These are phyloP conservation scores for Lasius platythorax DNA, from an alignment of 2,888 invertebrate genomes.

Conservation along the genomic window DNA sequence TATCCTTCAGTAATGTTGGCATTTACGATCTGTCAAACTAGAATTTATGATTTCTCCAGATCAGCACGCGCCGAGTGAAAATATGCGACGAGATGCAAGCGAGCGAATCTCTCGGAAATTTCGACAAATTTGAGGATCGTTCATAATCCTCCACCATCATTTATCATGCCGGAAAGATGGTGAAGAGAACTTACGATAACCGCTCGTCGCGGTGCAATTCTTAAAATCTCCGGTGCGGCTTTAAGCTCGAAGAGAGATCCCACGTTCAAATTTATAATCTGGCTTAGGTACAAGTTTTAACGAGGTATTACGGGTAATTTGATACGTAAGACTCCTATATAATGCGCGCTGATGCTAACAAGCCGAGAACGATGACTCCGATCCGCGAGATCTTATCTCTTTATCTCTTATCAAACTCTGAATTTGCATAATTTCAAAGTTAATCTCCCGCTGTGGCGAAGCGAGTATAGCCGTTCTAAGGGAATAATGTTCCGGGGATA, in stretches of 20 bases:
- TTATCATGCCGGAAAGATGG: not conserved
- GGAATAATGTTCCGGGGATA: not conserved
- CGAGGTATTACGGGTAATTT: conserved; percentile 21
- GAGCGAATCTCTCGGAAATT: not conserved
- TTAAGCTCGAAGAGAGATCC: not conserved
- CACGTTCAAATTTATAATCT: conserved; percentile 30
- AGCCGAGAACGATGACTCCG: not conserved
- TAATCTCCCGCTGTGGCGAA: conserved; percentile 3
- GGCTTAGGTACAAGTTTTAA: conserved; percentile 21
- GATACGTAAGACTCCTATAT: not conserved
- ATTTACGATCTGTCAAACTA: not conserved
- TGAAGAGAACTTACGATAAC: not conserved
- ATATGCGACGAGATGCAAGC: not conserved
- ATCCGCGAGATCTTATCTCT: conserved; percentile 4
- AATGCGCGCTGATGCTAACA: conserved; percentile 21
- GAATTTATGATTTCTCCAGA: not conserved
- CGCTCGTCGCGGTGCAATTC: not conserved
- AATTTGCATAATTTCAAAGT: conserved; percentile 35
- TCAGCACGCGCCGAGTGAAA: not conserved
- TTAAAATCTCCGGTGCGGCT: not conserved
- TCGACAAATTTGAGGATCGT: not conserved
- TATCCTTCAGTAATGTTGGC: not conserved
- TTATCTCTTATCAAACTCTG: conserved; percentile 40
- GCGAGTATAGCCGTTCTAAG: not conserved
- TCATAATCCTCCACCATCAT: not conserved